Percentiles rank a stretch among this genome's conserved stretches.
phyloP scores from a whole-genome alignment of 2,113 vertebrate species.

The Alligator sinensis region DNA sequence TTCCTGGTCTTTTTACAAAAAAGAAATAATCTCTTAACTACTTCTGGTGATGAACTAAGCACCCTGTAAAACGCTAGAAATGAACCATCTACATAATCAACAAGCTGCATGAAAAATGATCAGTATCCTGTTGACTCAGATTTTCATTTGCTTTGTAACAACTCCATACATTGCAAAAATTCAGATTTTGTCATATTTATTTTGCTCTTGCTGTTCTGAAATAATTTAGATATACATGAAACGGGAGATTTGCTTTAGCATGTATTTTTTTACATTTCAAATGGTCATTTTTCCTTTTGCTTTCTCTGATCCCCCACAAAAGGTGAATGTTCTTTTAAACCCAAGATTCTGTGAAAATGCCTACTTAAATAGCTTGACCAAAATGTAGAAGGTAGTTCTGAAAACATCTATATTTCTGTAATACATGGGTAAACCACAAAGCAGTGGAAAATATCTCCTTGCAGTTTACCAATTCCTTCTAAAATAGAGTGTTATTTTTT shows the following conservation, averaged over 20 bases:
- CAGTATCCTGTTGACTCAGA: neutral
- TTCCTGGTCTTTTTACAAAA: neutral
- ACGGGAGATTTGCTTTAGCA: conserved; percentile 32
- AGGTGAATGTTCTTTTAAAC: conserved; percentile 26
- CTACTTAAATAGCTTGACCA: neutral
- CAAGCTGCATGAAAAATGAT: neutral
- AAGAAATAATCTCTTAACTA: neutral
- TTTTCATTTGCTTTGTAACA: neutral
- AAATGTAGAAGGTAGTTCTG: neutral
- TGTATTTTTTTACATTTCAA: conserved; percentile 51
- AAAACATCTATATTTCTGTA: neutral
- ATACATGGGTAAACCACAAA: neutral
- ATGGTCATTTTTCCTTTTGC: conserved; percentile 50
- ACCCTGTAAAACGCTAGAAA: neutral
- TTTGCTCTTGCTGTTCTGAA: conserved; percentile 1
- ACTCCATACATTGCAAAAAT: neutral
- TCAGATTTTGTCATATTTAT: neutral
- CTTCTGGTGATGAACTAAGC: neutral
- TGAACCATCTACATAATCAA: neutral
- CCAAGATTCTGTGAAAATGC: neutral
- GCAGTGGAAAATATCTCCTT: neutral
- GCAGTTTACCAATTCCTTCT: neutral
- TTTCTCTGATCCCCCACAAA: neutral
- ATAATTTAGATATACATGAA: conserved; percentile 43
- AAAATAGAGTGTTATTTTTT: neutral